Evolutionary conservation across 2,888 invertebrate genomes (phyloP).

Genomic region (Amblyjoppa fuscipennis): DNA sequence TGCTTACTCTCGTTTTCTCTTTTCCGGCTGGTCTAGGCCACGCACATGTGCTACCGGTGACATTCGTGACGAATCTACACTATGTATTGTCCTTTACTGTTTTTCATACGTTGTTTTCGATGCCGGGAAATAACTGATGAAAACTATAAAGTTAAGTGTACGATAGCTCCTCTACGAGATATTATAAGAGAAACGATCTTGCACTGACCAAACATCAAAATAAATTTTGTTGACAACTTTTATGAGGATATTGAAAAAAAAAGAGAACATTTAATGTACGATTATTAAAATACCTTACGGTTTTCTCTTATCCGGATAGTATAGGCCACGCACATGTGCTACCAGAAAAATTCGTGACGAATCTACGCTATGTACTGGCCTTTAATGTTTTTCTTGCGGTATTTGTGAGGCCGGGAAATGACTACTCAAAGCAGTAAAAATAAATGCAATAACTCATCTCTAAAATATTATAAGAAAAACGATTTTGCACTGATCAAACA

Average conservation of each 20-base stretch:
- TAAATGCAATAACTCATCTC: background rate
- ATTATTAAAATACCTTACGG: background rate
- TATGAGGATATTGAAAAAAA: too few relatives aligned
- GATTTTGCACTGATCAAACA: background rate
- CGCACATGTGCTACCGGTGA: conserved; percentile 12
- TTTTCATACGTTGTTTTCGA: background rate
- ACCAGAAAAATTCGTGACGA: conserved; percentile 39
- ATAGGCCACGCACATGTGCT: conserved; percentile 18
- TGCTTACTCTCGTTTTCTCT: conserved; percentile 44
- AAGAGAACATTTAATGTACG: too few relatives aligned
- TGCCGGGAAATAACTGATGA: background rate
- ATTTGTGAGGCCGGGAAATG: background rate
- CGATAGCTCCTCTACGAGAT: background rate
- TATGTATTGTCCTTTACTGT: background rate
- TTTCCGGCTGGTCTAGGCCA: conserved; percentile 32
- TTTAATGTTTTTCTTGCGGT: background rate
- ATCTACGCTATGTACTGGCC: background rate
- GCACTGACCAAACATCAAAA: too few relatives aligned
- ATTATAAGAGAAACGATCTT: too few relatives aligned
- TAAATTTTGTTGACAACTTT: too few relatives aligned
- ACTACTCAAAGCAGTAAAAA: background rate
- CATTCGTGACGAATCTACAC: conserved; percentile 45
- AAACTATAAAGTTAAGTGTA: too few relatives aligned
- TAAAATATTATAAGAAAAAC: background rate
- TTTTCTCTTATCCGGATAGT: conserved; percentile 15